These are phyloP conservation scores for Nasonia oneida DNA, from an alignment of 2,888 invertebrate species.

Conservation along the genomic window DNA sequence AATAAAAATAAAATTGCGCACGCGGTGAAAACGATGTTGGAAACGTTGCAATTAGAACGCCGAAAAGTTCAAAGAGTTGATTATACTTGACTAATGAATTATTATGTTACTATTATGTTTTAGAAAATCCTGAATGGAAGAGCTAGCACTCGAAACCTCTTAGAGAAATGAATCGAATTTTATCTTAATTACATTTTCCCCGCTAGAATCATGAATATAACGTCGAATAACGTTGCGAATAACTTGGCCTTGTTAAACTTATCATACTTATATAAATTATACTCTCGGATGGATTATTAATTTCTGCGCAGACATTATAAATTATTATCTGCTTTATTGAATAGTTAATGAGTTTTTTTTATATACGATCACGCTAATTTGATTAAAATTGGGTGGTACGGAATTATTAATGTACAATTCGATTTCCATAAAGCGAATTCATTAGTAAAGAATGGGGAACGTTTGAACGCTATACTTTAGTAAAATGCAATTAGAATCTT, in stretches of 20 bases:
- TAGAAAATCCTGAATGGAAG: conserved; percentile 14
- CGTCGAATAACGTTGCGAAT: neutral
- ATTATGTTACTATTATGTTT: conserved; percentile 33
- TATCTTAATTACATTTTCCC: conserved; percentile 29
- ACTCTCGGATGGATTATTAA: neutral
- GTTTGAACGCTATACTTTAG: too few relatives aligned
- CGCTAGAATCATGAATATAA: neutral
- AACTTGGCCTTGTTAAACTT: neutral
- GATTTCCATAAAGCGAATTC: too few relatives aligned
- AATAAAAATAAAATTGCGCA: neutral
- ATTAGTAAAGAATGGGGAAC: too few relatives aligned
- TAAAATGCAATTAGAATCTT: too few relatives aligned
- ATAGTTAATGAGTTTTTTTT: too few relatives aligned
- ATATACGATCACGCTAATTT: too few relatives aligned
- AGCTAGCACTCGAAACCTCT: conserved; percentile 19
- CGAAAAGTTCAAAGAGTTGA: neutral
- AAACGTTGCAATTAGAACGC: neutral
- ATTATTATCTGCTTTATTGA: too few relatives aligned
- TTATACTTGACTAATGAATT: neutral
- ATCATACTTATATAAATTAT: too few relatives aligned
- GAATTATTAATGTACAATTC: too few relatives aligned
- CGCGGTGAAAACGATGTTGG: neutral
- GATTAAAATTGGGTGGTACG: too few relatives aligned
- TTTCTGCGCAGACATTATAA: too few relatives aligned
- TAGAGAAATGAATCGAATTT: conserved; percentile 27